Percentiles rank a stretch among this genome's conserved stretches.
Conservation (phyloP, 1,140 invertebrate species). For the Drosophila fuyamai region DNA sequence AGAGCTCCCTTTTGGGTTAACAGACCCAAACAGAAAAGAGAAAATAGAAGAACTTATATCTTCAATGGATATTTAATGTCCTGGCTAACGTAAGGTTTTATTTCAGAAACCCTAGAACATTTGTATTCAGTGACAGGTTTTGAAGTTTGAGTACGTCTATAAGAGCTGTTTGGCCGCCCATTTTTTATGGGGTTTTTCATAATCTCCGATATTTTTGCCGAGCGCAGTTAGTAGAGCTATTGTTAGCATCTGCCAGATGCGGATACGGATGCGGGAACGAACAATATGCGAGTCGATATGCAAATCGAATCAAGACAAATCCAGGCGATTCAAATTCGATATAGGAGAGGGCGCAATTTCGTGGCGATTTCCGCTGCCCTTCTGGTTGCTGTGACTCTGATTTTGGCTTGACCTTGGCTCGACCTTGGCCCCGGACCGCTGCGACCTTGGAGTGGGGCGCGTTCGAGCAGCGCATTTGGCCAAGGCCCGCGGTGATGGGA, state of each 20-base stretch:
- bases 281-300: conserved; percentile 11
- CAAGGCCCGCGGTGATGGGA: conserved; percentile 1
- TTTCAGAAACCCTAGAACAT: background rate
- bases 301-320: conserved; percentile 37
- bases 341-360: conserved; percentile 26
- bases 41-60: background rate
- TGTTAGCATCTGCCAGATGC: conserved; percentile 16
- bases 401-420: conserved; percentile 40
- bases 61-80: background rate
- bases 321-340: conserved; percentile 25
- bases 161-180: background rate
- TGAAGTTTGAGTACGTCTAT: too few relatives aligned
- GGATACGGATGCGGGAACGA: conserved; percentile 13
- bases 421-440: conserved; percentile 23
- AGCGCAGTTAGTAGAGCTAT: conserved; percentile 25
- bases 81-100: background rate
- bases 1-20: background rate
- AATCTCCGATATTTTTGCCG: background rate
- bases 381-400: conserved; percentile 16
- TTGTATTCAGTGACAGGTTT: background rate
- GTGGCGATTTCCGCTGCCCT: conserved; percentile 37
- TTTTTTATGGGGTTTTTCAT: background rate
- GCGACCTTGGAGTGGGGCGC: conserved; percentile 6
- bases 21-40: too few relatives aligned
- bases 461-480: background rate